Evolutionary conservation across 1,140 invertebrate genomes (phyloP).

Genomic region (Tribolium madens): DNA sequence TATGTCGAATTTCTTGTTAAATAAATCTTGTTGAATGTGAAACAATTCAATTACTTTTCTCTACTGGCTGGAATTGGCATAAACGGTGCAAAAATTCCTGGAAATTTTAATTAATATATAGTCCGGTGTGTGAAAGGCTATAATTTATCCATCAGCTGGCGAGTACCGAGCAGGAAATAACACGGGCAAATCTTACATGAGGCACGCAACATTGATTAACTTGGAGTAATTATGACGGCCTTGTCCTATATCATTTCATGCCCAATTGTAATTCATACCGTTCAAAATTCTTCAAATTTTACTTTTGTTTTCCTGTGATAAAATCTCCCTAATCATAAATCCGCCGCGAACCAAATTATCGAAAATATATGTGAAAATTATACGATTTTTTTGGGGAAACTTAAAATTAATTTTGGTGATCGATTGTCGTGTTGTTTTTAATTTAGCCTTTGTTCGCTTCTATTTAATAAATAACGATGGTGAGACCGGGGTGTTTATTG

Average conservation of each 20-base stretch:
- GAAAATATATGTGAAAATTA: slow-evolving; percentile 4
- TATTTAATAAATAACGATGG: slow-evolving; percentile 26
- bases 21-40: too few species aligned
- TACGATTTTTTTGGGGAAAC: neutral
- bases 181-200: slow-evolving; percentile 19
- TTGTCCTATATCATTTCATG: slow-evolving; percentile 20
- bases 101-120: slow-evolving; percentile 24
- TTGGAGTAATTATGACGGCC: neutral
- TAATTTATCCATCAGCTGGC: slow-evolving; percentile 2
- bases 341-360: slow-evolving; percentile 4
- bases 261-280: too few species aligned
- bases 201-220: slow-evolving; percentile 25
- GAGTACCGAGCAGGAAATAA: slow-evolving; percentile 6
- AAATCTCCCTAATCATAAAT: neutral
- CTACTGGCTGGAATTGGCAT: too few species aligned
- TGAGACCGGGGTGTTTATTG: neutral
- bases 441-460: slow-evolving; percentile 7
- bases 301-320: too few species aligned
- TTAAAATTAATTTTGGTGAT: slow-evolving; percentile 26
- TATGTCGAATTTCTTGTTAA: too few species aligned
- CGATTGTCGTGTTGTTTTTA: slow-evolving; percentile 17
- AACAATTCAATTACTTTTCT: too few species aligned
- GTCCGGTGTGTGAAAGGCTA: neutral
- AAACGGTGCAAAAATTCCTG: neutral
- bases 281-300: too few species aligned